phyloP scores from a whole-genome alignment of 2,888 invertebrate species.

The Chymomyza procnemis region DNA sequence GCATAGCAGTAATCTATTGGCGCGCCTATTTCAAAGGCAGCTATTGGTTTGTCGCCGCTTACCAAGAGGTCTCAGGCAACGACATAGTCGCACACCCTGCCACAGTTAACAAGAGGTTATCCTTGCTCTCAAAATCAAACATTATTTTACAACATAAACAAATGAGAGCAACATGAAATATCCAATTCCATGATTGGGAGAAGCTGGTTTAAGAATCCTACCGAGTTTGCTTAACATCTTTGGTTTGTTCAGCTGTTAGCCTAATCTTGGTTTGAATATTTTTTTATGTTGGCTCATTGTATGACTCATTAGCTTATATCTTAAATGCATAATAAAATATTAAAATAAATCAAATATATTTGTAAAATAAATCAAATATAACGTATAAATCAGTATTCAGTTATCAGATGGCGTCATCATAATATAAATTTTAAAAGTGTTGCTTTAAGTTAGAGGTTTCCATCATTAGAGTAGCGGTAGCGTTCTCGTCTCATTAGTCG shows the following conservation, averaged over 20 bases:
- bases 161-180: constrained; percentile 26
- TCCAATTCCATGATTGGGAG: background rate
- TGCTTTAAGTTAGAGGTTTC: too few species aligned
- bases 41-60: constrained; percentile 50
- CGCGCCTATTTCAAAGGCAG: constrained; percentile 57
- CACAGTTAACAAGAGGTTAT: constrained; percentile 42
- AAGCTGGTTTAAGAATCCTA: constrained; percentile 13
- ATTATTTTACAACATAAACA: constrained; percentile 66
- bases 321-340: constrained; percentile 37
- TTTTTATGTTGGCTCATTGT: background rate
- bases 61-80: constrained; percentile 17
- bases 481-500: too few species aligned
- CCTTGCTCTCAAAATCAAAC: background rate
- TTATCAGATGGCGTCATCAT: too few species aligned
- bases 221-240: constrained; percentile 6
- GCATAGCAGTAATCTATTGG: constrained; percentile 40
- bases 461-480: too few species aligned
- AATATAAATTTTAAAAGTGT: too few species aligned
- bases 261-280: background rate
- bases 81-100: constrained; percentile 10
- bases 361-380: constrained; percentile 48
- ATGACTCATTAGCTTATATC: constrained; percentile 41
- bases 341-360: constrained; percentile 52
- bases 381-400: too few species aligned
- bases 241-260: constrained; percentile 13